Percentiles rank a stretch among this genome's conserved stretches.
Evolutionary conservation across 2,888 invertebrate species (phyloP).

Genomic region (Conomelus anceps): DNA sequence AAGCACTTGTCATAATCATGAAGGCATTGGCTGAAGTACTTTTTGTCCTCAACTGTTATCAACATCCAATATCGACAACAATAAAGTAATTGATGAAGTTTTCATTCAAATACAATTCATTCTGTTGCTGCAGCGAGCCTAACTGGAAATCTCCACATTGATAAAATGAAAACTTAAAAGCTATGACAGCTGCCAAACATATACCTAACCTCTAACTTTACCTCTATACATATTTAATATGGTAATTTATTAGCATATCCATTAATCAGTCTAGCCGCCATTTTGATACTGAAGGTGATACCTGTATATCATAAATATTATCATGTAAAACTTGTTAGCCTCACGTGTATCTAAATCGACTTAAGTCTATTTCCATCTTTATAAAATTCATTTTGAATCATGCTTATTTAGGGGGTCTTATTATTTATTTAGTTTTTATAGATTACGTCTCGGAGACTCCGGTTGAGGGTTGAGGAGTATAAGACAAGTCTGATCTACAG

Average conservation of each 20-base stretch:
- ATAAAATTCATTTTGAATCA: not conserved
- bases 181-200: not conserved
- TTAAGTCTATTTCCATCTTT: not conserved
- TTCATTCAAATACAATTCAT: not conserved
- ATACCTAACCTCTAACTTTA: not conserved
- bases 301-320: not conserved
- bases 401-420: no score
- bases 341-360: no score
- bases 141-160: not conserved
- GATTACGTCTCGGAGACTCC: no score
- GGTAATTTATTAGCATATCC: not conserved
- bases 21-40: not conserved
- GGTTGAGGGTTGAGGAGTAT: no score
- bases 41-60: not conserved
- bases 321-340: not conserved
- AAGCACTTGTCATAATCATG: not conserved
- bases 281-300: not conserved
- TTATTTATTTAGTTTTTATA: no score
- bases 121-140: no score
- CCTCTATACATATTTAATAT: not conserved
- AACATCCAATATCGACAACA: not conserved
- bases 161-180: not conserved
- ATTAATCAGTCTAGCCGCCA: not conserved
- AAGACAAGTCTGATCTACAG: no score
- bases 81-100: not conserved